phyloP scores from a whole-genome alignment of 2,888 invertebrate genomes.

The Pachymerium ferrugineum region DNA sequence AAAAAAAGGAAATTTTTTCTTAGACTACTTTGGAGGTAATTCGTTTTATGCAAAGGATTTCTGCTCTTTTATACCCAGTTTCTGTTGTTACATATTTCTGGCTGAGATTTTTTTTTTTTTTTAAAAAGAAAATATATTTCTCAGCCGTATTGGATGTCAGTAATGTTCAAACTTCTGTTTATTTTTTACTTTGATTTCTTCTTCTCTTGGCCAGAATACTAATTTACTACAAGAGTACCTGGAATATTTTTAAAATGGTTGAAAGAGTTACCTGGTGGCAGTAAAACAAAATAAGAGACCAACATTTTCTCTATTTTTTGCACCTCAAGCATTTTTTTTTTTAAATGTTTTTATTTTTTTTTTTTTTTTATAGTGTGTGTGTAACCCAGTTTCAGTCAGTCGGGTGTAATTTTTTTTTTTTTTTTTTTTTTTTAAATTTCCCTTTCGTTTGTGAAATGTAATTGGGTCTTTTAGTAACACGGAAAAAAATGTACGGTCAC shows the following conservation, averaged over 20 bases:
- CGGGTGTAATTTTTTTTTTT: too few species aligned
- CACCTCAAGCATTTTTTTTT: neutral
- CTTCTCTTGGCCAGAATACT: conserved; percentile 12
- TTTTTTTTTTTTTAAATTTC: too few species aligned
- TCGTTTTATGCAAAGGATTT: conserved; percentile 7
- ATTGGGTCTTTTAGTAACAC: too few species aligned
- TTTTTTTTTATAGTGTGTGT: neutral
- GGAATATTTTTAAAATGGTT: conserved; percentile 12
- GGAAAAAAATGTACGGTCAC: too few species aligned
- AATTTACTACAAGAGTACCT: conserved; percentile 21
- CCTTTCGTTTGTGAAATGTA: too few species aligned
- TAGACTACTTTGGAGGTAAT: neutral
- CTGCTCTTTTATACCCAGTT: neutral
- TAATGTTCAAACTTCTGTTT: too few species aligned
- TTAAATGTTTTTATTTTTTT: neutral
- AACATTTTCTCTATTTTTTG: neutral
- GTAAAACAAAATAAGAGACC: conserved; percentile 5
- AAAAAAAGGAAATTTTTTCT: neutral
- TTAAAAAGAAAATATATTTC: too few species aligned
- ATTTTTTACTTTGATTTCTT: neutral
- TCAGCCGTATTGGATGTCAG: neutral
- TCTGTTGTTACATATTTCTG: neutral
- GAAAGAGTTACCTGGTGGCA: conserved; percentile 14
- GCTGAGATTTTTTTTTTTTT: neutral
- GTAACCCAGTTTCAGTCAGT: too few species aligned